Conservation (phyloP, 2,888 invertebrate species). For the Torymus tubicola region DNA sequence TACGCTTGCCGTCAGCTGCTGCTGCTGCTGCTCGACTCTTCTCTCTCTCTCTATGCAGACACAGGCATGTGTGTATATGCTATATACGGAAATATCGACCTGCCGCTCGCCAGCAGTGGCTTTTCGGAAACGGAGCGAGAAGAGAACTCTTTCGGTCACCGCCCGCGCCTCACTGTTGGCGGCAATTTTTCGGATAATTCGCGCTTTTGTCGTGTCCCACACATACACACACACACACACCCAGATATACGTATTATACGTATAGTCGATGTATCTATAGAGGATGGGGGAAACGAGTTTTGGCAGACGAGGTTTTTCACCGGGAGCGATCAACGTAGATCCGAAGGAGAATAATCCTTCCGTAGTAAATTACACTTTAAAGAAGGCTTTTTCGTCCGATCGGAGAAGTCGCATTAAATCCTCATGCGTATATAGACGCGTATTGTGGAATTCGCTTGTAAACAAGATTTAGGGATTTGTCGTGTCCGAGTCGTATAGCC, state of each 20-base stretch:
- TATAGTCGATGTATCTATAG: constrained; percentile 24
- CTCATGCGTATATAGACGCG: constrained; percentile 59
- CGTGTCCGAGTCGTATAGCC: constrained; percentile 46
- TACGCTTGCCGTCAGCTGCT: constrained; percentile 21
- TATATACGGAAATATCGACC: not conserved
- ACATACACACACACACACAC: too few relatives aligned
- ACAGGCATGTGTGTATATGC: too few relatives aligned
- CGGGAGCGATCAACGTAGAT: constrained; percentile 59
- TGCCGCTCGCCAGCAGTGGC: not conserved
- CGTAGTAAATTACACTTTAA: constrained; percentile 71
- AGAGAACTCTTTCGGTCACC: not conserved
- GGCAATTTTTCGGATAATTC: constrained; percentile 61
- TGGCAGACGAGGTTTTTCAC: constrained; percentile 46
- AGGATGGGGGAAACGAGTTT: constrained; percentile 59
- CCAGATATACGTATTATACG: too few relatives aligned
- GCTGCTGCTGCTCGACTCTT: not conserved
- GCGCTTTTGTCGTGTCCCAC: constrained; percentile 57
- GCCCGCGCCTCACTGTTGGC: not conserved
- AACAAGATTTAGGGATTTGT: constrained; percentile 74
- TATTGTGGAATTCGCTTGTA: constrained; percentile 72
- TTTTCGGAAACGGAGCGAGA: not conserved
- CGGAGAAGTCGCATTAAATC: constrained; percentile 67
- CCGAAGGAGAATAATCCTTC: constrained; percentile 66
- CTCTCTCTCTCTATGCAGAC: too few relatives aligned
- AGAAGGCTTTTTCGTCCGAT: constrained; percentile 61